Evolutionary conservation across 2,888 invertebrate genomes (phyloP).

Genomic region (Dynastes tityus): DNA sequence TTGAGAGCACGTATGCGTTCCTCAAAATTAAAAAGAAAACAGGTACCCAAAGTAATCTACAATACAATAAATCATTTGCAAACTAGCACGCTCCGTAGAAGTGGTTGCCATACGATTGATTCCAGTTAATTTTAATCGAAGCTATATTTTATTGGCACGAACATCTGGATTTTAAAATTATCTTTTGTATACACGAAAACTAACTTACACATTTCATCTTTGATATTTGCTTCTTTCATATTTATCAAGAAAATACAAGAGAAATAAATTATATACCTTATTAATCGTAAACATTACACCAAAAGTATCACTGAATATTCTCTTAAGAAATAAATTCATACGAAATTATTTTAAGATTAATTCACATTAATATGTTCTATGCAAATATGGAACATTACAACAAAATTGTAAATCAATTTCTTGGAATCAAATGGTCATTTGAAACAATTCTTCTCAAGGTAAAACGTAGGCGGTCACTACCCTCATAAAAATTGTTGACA

Average conservation of each 20-base stretch:
- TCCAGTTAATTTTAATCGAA: conserved; percentile 1
- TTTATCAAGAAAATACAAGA: background rate
- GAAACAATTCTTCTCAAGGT: no score
- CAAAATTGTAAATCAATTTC: no score
- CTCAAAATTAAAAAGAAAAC: no score
- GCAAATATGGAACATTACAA: no score
- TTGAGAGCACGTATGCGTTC: background rate
- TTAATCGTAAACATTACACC: no score
- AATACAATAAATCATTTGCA: conserved; percentile 17
- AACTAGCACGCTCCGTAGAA: conserved; percentile 25
- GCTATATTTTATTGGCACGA: conserved; percentile 27
- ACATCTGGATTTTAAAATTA: conserved; percentile 22
- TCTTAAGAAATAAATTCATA: no score
- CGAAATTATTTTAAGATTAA: no score
- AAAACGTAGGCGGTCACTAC: background rate
- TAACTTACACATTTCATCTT: conserved; percentile 2
- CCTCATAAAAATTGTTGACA: conserved; percentile 3
- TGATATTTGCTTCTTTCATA: conserved; percentile 15
- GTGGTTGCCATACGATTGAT: conserved; percentile 11
- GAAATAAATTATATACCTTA: no score
- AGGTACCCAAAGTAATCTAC: conserved; percentile 4
- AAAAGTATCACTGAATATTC: no score
- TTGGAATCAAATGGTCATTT: no score
- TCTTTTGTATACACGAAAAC: background rate
- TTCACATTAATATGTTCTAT: no score